Evolutionary conservation across 2,797 vertebrate species (phyloP).

Genomic region (Tamandua tetradactyla): DNA sequence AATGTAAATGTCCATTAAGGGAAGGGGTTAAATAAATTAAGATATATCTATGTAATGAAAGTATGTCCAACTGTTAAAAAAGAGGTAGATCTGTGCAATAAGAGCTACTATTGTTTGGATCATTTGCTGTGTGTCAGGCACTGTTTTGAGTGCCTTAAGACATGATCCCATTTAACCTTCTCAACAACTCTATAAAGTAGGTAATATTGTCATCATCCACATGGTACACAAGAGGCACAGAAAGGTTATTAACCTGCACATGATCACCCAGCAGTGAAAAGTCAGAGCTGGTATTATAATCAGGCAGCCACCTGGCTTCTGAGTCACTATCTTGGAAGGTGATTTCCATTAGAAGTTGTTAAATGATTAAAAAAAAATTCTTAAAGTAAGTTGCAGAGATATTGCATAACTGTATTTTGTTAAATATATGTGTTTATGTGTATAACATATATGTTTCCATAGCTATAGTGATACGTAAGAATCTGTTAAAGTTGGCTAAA

Average conservation of each 20-base stretch:
- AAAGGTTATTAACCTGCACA: neutral
- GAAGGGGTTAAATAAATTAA: neutral
- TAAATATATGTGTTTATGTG: neutral
- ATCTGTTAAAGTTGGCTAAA: neutral
- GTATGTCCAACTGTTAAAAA: neutral
- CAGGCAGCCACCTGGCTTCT: neutral
- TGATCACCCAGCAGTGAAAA: neutral
- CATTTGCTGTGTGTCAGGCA: neutral
- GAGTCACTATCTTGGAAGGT: neutral
- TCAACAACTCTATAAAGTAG: neutral
- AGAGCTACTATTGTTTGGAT: neutral
- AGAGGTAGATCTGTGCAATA: neutral
- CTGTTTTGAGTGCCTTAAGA: neutral
- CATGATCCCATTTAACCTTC: neutral
- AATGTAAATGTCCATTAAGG: neutral
- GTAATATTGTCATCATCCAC: neutral
- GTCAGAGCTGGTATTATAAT: neutral
- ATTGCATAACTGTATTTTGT: neutral
- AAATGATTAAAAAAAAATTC: neutral
- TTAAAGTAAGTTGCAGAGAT: neutral
- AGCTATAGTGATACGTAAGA: neutral
- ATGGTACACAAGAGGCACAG: neutral
- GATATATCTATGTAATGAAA: neutral
- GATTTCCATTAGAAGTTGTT: neutral
- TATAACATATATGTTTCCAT: neutral